phyloP scores from a whole-genome alignment of 2,113 vertebrate species.

The Myotis davidii region DNA sequence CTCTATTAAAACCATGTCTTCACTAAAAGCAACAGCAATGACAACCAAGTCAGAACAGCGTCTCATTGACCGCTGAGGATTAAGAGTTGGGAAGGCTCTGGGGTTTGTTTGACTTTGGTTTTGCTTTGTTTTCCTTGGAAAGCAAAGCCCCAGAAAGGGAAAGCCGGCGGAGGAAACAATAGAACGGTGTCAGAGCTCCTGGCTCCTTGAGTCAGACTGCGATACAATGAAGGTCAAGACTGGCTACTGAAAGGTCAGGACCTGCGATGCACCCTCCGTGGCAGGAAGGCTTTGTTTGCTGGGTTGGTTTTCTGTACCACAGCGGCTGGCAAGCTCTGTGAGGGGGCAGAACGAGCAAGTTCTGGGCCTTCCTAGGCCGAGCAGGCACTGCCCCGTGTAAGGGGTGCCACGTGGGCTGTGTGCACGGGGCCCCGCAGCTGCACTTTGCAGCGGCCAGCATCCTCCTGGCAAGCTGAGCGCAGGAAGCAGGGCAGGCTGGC shows the following conservation, averaged over 20 bases:
- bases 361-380: background rate
- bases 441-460: rapidly evolving
- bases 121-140: conserved; percentile 12
- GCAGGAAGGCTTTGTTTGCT: background rate
- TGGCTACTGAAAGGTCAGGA: background rate
- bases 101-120: background rate
- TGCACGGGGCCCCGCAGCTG: rapidly evolving
- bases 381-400: rapidly evolving
- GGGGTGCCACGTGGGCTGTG: rapidly evolving
- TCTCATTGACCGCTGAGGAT: background rate
- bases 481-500: background rate
- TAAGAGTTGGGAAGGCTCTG: background rate
- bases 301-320: background rate
- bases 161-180: conserved; percentile 47
- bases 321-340: background rate
- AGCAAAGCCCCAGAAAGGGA: conserved; percentile 36
- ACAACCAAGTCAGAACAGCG: background rate
- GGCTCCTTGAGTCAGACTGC: background rate
- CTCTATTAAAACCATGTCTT: background rate
- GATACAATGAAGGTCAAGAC: conserved; percentile 1
- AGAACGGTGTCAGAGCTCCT: background rate
- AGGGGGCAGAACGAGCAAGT: background rate
- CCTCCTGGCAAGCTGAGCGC: background rate
- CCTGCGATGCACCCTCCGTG: background rate
- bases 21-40: background rate